Conservation (phyloP, 1,140 invertebrate species). For the Nomia melanderi region DNA sequence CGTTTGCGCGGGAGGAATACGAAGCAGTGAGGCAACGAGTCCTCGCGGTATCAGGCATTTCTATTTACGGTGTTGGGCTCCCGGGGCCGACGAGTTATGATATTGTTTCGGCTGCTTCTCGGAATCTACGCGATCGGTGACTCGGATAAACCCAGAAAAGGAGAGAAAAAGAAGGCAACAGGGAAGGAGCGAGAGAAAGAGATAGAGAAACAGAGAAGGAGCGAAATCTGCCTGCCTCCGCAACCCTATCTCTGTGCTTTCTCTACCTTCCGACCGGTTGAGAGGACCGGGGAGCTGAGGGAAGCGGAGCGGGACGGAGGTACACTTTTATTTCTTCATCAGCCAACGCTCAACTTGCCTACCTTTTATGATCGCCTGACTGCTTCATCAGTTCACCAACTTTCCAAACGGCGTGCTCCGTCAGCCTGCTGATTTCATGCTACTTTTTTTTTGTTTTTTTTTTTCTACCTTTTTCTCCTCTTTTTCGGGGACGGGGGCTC, state of each 20-base stretch:
- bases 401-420: constrained; percentile 51
- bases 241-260: constrained; percentile 56
- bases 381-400: constrained; percentile 68
- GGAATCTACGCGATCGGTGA: constrained; percentile 79
- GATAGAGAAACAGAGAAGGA: constrained; percentile 39
- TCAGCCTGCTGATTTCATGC: constrained; percentile 11
- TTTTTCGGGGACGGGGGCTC: not conserved
- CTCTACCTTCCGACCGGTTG: constrained; percentile 55
- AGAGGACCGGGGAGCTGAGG: constrained; percentile 49
- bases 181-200: constrained; percentile 37
- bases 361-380: constrained; percentile 70
- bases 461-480: not conserved
- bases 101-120: constrained; percentile 79
- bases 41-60: constrained; percentile 68
- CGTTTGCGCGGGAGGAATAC: constrained; percentile 67
- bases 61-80: constrained; percentile 76
- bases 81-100: constrained; percentile 79
- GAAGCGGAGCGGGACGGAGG: constrained; percentile 35
- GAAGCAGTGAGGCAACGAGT: constrained; percentile 53
- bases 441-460: not conserved
- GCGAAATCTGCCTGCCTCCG: constrained; percentile 53
- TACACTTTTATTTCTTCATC: constrained; percentile 74
- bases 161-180: constrained; percentile 45
- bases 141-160: constrained; percentile 73
- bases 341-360: constrained; percentile 60